Base-by-base conservation (phyloP, 2,888 invertebrate species). In the Drosophila algonquin region DNA sequence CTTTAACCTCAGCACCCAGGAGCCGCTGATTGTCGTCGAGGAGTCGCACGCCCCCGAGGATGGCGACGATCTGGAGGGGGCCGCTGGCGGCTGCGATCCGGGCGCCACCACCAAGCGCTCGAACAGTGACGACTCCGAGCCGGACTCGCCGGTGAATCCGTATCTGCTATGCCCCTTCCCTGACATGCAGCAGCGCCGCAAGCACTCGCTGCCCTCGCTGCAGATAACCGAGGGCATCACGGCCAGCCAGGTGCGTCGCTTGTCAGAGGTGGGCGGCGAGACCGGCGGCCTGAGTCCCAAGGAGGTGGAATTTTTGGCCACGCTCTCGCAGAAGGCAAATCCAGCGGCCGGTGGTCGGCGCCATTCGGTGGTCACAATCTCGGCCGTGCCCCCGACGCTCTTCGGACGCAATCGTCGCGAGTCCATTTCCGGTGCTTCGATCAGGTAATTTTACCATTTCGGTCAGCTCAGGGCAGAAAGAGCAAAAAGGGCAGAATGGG, bases 351-450 rank as follows among this genome's bases (percentile, higher is more conserved):
- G 95, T 5, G 96, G 96, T 3, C 94, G 97, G 79, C 94, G 97
- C 84, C 97, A 97, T 93, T 97, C 97, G 75, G 96, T 97, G 75
- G 97, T 97, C 51, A 97, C 97, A 79, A 97, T 97, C 89, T 96
- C 96, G 21, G 95, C 95, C 87, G 96, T 96, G 63, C 97, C 97
- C 3, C 94, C 95, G 61, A 94, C 95, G 46, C 91, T 97, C n/a
- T 97, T 97, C 81, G 96, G 96, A 0, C 94, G 96, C 53, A 95
- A 95, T 83, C 94, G 97, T 21, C 94, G 97, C 46, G 97, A 97
- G 92, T 96, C 96, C 59, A 95, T 97, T 80, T 96, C 96, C 24
- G 96, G 96, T 8, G 95, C 95, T 85, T 95, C 96, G 12, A 93
- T 92, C 63, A 90, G 90, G 93, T 82, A 89, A 73, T 77, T 40